Percentiles rank a stretch among this genome's conserved stretches.
These are phyloP conservation scores for Ceratitis capitata DNA, from an alignment of 1,140 invertebrate species.

Conservation along the genomic window DNA sequence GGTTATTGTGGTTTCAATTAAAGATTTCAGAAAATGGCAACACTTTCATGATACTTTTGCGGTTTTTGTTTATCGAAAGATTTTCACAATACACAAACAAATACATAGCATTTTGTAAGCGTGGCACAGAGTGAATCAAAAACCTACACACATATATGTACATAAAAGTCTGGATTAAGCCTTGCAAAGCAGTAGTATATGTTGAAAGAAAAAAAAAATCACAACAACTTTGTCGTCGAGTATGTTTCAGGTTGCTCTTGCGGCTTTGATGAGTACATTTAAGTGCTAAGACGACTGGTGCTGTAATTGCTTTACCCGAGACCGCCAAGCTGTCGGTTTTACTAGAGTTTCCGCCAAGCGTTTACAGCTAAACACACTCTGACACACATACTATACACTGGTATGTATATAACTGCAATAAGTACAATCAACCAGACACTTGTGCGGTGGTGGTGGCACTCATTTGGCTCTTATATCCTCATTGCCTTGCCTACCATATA, in stretches of 20 bases:
- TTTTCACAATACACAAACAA: neutral
- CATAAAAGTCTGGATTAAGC: neutral
- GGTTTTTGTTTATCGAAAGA: conserved; percentile 28
- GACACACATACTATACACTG: neutral
- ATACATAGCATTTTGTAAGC: neutral
- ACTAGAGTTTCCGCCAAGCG: neutral
- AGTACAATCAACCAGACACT: neutral
- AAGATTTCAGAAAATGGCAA: conserved; percentile 35
- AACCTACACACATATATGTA: neutral
- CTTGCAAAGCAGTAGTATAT: neutral
- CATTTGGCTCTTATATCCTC: neutral
- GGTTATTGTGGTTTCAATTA: conserved; percentile 33
- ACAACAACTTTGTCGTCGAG: neutral
- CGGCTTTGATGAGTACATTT: neutral
- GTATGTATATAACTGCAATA: neutral
- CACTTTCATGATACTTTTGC: conserved; percentile 35
- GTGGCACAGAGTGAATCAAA: neutral
- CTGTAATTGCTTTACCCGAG: neutral
- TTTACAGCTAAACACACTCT: neutral
- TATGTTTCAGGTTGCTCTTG: neutral
- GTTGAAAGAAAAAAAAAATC: neutral
- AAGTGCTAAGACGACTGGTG: neutral
- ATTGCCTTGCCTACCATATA: neutral
- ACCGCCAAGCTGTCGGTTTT: neutral
- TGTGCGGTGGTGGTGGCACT: neutral